Percentiles rank a stretch among this genome's conserved stretches.
phyloP scores from a whole-genome alignment of 2,113 vertebrate genomes.

The Silurus glanis region DNA sequence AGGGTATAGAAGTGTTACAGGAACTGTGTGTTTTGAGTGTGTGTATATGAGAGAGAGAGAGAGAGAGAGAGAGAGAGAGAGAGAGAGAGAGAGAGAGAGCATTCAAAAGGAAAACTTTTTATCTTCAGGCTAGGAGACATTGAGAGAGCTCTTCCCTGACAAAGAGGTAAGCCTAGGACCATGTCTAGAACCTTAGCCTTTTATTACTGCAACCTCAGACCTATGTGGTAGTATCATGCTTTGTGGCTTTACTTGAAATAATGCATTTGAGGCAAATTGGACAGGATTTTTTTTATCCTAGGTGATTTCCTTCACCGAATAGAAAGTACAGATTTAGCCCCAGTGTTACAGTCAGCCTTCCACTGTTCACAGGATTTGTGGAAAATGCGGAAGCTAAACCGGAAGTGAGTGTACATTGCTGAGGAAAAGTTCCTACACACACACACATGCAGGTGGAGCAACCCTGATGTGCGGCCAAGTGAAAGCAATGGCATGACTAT shows the following conservation, averaged over 20 bases:
- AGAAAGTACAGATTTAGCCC: background rate
- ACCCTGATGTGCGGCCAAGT: background rate
- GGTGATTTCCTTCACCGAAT: background rate
- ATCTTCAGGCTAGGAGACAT: background rate
- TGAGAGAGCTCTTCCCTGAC: background rate
- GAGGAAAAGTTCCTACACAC: slow-evolving; percentile 46
- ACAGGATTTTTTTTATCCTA: background rate
- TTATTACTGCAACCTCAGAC: background rate
- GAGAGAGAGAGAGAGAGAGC: slow-evolving; percentile 38
- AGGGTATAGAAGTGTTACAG: slow-evolving; percentile 66
- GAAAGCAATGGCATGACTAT: background rate
- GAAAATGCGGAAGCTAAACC: slow-evolving; percentile 51
- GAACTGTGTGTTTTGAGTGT: slow-evolving; percentile 56
- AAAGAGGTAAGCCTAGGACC: slow-evolving; percentile 32
- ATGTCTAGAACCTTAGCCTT: background rate
- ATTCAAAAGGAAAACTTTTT: slow-evolving; percentile 14
- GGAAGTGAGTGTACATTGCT: slow-evolving; percentile 51
- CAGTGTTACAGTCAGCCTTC: background rate
- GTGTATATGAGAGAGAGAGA: slow-evolving; percentile 46
- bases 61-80: slow-evolving; percentile 38
- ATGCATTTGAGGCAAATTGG: background rate
- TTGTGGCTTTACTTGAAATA: background rate
- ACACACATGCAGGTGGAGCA: slow-evolving; percentile 25
- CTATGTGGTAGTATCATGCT: no score
- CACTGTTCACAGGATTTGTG: background rate